These are phyloP conservation scores for Lepidochrysops patricia DNA, from an alignment of 2,888 invertebrate species.

Conservation along the genomic window DNA sequence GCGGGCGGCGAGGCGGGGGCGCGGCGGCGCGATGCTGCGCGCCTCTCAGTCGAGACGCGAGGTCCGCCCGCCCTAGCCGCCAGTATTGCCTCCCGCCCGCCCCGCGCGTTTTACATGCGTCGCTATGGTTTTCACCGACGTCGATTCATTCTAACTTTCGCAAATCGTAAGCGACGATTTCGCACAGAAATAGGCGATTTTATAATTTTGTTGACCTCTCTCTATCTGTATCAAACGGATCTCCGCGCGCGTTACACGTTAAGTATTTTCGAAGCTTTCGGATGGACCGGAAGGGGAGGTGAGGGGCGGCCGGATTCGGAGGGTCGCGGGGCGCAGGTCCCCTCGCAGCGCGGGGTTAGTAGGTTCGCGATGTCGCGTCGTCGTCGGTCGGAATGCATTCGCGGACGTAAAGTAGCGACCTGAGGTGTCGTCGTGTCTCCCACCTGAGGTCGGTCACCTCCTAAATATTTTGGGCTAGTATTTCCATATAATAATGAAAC, in stretches of 20 bases:
- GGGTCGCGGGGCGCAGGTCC: constrained; percentile 69
- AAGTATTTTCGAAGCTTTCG: constrained; percentile 70
- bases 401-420: constrained; percentile 71
- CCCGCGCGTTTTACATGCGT: constrained; percentile 53
- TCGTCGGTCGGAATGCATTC: constrained; percentile 72
- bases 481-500: constrained; percentile 7
- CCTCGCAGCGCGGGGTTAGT: constrained; percentile 71
- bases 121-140: constrained; percentile 28
- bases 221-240: constrained; percentile 31
- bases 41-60: constrained; percentile 80
- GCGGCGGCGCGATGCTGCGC: constrained; percentile 77
- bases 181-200: constrained; percentile 20
- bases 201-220: constrained; percentile 18
- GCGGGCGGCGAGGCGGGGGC: constrained; percentile 50
- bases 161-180: constrained; percentile 35
- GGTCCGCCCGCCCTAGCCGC: constrained; percentile 75
- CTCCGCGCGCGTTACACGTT: constrained; percentile 56
- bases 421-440: constrained; percentile 65
- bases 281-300: constrained; percentile 60
- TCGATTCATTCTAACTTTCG: constrained; percentile 38
- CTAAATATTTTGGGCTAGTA: constrained; percentile 25
- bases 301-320: constrained; percentile 60
- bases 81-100: constrained; percentile 57
- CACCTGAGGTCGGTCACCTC: constrained; percentile 64
- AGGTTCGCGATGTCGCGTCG: constrained; percentile 73